Conservation (phyloP, 2,888 invertebrate species). For the Pristionchus exspectatus region DNA sequence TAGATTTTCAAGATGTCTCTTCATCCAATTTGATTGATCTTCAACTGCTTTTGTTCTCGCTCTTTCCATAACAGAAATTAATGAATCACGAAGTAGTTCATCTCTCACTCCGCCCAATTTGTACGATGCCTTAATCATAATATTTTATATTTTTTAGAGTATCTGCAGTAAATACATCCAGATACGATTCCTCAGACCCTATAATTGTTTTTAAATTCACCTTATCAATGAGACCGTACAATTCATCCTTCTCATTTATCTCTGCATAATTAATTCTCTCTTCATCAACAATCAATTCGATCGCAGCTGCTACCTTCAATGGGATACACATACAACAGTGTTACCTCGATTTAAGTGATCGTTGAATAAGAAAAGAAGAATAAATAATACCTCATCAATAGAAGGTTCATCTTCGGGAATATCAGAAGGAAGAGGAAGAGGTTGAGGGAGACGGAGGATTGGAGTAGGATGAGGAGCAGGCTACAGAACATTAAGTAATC, state of each 20-base stretch:
- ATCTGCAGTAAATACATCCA: neutral
- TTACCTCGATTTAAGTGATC: neutral
- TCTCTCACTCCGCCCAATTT: conserved; percentile 43
- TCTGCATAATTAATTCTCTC: conserved; percentile 50
- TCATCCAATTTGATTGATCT: conserved; percentile 42
- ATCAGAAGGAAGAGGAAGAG: neutral
- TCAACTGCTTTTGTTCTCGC: neutral
- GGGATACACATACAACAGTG: neutral
- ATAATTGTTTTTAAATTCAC: neutral
- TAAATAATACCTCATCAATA: neutral
- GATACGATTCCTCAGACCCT: neutral
- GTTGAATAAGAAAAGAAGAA: neutral
- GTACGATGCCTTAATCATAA: neutral
- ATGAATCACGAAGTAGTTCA: neutral
- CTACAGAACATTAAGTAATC: neutral
- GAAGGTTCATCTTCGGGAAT: conserved; percentile 24
- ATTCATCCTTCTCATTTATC: conserved; percentile 23
- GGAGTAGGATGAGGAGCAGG: neutral
- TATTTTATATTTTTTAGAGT: neutral
- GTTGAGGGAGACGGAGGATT: no score
- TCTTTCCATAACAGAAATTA: conserved; percentile 27
- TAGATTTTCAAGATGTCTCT: conserved; percentile 46
- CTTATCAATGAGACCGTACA: conserved; percentile 44
- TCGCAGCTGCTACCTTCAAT: neutral
- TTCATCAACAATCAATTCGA: neutral